phyloP scores from a whole-genome alignment of 2,888 invertebrate species.

The Acanthococcus lagerstroemiae region DNA sequence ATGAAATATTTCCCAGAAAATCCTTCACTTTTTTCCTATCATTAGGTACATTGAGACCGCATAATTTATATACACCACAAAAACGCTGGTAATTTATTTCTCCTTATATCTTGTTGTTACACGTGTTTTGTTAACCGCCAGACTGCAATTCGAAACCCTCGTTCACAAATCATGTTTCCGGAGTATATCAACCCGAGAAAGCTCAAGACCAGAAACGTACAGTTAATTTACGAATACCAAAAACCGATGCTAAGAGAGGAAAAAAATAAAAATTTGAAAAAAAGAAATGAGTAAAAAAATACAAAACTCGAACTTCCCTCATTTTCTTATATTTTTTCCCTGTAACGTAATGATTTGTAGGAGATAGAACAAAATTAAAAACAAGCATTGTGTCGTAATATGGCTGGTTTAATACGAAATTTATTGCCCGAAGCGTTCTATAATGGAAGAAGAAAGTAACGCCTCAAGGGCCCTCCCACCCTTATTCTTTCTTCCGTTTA shows the following conservation, averaged over 20 bases:
- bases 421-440: constrained; percentile 29
- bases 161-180: background rate
- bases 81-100: too few relatives aligned
- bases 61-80: too few relatives aligned
- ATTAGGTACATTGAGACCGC: too few relatives aligned
- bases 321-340: constrained; percentile 19
- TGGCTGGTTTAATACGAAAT: constrained; percentile 30
- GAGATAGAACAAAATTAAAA: constrained; percentile 30
- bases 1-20: too few relatives aligned
- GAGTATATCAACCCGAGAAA: background rate
- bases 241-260: background rate
- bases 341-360: constrained; percentile 26
- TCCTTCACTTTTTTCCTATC: too few relatives aligned
- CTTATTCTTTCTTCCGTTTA: constrained; percentile 23
- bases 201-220: background rate
- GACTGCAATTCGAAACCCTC: too few relatives aligned
- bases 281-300: constrained; percentile 14
- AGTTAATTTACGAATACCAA: background rate
- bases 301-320: constrained; percentile 24
- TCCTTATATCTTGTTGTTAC: too few relatives aligned
- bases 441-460: constrained; percentile 30
- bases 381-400: constrained; percentile 30
- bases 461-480: constrained; percentile 23
- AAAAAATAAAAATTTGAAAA: background rate
- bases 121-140: too few relatives aligned